These are phyloP conservation scores for Catalaphyllia jardinei DNA, from an alignment of 64 coral and sea anemone genomes.

Conservation along the genomic window DNA sequence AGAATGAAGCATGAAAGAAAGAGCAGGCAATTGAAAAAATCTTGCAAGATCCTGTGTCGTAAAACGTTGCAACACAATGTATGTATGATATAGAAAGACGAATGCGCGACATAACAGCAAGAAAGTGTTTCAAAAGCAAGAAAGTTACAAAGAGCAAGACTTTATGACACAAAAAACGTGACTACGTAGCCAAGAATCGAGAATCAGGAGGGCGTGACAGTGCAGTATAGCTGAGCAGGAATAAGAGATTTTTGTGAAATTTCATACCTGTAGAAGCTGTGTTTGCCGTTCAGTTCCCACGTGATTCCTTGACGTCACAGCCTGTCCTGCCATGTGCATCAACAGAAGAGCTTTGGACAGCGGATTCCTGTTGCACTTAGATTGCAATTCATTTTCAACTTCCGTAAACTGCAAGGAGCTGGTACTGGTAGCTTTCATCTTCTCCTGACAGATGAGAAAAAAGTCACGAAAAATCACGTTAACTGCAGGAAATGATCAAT, in stretches of 20 bases:
- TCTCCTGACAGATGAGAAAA: neutral
- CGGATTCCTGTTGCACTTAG: conserved; percentile 61
- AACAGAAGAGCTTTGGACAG: conserved; percentile 85
- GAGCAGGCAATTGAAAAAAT: neutral
- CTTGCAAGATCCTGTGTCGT: neutral
- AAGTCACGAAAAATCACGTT: too few relatives aligned
- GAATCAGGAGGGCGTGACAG: neutral
- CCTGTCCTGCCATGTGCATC: conserved; percentile 80
- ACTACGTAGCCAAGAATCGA: too few relatives aligned
- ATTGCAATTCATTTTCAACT: conserved; percentile 40
- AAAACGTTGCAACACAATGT: neutral
- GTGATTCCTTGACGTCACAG: conserved; percentile 35
- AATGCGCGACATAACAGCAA: neutral
- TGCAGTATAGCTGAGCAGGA: neutral
- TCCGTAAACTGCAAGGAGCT: conserved; percentile 14
- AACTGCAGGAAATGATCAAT: too few relatives aligned
- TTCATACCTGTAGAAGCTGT: conserved; percentile 75
- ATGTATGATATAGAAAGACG: neutral
- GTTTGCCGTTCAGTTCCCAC: conserved; percentile 64
- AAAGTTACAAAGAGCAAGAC: neutral
- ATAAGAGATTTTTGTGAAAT: neutral
- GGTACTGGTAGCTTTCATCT: neutral
- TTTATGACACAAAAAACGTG: neutral
- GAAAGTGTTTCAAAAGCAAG: neutral
- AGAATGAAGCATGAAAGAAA: neutral